Percentiles rank a stretch among this genome's conserved stretches.
Conservation (phyloP, 2,113 vertebrate genomes). For the Hippocampus mohnikei region DNA sequence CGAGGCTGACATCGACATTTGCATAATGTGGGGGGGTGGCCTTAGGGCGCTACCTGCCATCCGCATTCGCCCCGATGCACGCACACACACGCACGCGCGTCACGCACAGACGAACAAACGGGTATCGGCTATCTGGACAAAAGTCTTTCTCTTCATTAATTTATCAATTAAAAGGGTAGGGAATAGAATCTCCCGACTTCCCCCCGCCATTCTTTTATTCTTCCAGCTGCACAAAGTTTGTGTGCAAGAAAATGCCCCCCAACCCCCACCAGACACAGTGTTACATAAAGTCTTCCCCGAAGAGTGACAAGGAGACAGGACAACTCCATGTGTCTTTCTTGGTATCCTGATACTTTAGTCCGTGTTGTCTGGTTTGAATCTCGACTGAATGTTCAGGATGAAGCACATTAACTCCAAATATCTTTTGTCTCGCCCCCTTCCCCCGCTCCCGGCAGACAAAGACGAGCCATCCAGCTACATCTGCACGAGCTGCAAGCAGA, state of each 20-base stretch:
- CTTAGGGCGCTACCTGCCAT: slow-evolving; percentile 98
- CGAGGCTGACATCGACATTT: slow-evolving; percentile 98
- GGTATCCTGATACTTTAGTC: background rate
- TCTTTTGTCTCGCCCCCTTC: slow-evolving; percentile 35
- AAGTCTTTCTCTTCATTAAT: background rate
- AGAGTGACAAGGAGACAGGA: background rate
- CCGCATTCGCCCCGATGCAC: slow-evolving; percentile 91
- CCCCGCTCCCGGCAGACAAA: slow-evolving; percentile 81
- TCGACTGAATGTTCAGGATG: background rate
- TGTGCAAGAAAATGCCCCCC: background rate
- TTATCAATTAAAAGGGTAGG: background rate
- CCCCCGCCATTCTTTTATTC: background rate
- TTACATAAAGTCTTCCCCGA: background rate
- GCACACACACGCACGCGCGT: slow-evolving; percentile 27
- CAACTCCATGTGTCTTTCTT: background rate
- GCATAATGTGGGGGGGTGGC: slow-evolving; percentile 96
- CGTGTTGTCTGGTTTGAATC: background rate
- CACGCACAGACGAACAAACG: background rate
- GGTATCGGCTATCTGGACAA: background rate
- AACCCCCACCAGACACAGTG: background rate
- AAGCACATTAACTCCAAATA: background rate
- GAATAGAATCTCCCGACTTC: background rate
- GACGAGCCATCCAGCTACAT: slow-evolving; percentile 99
- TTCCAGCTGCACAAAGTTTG: background rate
- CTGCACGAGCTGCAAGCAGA: slow-evolving; percentile 99